Base-by-base conservation (phyloP, 2,888 invertebrate species). In the Apomyelois bistriatella region DNA sequence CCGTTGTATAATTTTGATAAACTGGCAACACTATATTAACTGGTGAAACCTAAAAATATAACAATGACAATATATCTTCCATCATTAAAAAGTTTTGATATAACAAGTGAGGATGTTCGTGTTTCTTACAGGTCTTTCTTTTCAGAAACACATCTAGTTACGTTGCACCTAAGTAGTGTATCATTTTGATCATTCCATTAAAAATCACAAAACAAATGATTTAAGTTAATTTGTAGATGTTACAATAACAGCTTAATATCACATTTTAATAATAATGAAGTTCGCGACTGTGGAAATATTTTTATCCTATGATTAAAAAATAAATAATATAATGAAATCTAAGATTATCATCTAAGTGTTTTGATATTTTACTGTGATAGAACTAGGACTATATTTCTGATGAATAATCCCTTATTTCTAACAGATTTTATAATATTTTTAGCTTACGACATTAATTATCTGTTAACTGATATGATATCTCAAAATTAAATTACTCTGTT, bases 291-390 rank as follows among this genome's bases (percentile, higher is more conserved):
- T 32, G 40, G 10, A 40, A 38, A 41, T 32, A 32, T 22, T 30
- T 28, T 28, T n/a, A n/a, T 48, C 7, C 10, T 38, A 49, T 49
- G 4, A 16, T 37, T 38, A 38, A 22, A 48, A n/a, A 30, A 28
- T 36, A 38, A 50, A 40, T 40, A n/a, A n/a, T n/a, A n/a, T 52
- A 38, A 15, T 48, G 48, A 53, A 51, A 50, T 37, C 30, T 54
- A 53, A 54, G 55, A 54, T 59, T 52, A 52, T 42, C 52, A 35
- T 52, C 42, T 58, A 58, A 57, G 71, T 73, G 70, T 79, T 80
- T 83, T 82, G 77, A 83, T 84, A 83, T 85, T 85, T 82, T 83
- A 81, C 89, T 89, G 89, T 90, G 89, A 90, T 90, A 89, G 87
- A 82, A 74, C 79, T 88, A 86, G 85, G 79, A 79, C 75, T 85